Conservation (phyloP, 2,113 vertebrate species). For the Trichomycterus rosablanca region DNA sequence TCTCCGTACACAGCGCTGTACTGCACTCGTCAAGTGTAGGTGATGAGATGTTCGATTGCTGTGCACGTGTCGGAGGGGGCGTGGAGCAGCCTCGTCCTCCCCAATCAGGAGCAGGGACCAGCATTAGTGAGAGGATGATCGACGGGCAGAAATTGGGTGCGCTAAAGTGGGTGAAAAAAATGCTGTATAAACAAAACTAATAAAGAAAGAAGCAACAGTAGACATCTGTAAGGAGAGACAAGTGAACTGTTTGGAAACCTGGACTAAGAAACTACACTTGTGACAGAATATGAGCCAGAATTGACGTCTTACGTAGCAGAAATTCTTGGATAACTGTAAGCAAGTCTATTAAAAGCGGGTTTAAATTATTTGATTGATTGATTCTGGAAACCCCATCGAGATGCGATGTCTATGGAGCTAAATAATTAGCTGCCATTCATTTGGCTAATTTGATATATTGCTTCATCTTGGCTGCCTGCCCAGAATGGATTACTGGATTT, state of each 20-base stretch:
- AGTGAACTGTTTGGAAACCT: slow-evolving; percentile 6
- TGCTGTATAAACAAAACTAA: no score
- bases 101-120: no score
- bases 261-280: neutral
- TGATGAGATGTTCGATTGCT: no score
- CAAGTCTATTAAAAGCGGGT: slow-evolving; percentile 3
- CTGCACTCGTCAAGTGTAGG: no score
- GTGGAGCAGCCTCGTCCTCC: no score
- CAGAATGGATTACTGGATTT: slow-evolving; percentile 21
- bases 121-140: no score
- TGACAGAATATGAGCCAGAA: neutral
- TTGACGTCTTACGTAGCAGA: neutral
- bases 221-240: neutral
- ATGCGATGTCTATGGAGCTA: slow-evolving; percentile 1
- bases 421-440: slow-evolving; percentile 29
- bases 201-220: no score
- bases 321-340: slow-evolving; percentile 10
- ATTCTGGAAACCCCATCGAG: slow-evolving; percentile 21
- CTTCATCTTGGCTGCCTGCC: slow-evolving; percentile 10
- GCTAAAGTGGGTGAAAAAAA: no score
- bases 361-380: slow-evolving; percentile 27
- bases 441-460: slow-evolving; percentile 29
- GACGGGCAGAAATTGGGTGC: no score
- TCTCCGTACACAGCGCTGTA: no score
- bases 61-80: no score